Conservation (phyloP, 2,888 invertebrate species). For the Papilio protenor region DNA sequence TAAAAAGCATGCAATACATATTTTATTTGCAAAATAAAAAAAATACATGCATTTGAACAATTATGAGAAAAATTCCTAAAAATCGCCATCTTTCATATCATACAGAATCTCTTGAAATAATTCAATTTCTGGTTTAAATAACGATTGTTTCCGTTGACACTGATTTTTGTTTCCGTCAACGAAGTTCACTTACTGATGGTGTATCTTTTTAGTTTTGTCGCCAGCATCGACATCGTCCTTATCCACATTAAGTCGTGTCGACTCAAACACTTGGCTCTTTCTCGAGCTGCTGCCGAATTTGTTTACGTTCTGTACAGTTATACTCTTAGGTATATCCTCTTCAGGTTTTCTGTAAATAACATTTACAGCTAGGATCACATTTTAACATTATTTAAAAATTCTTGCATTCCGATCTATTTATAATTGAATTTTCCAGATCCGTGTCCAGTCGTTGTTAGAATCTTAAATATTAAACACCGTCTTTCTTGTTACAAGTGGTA, state of each 20-base stretch:
- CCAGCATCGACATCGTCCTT: slow-evolving; percentile 90
- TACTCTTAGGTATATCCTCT: slow-evolving; percentile 80
- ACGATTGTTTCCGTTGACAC: slow-evolving; percentile 50
- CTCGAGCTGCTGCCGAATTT: slow-evolving; percentile 78
- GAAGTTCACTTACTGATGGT: slow-evolving; percentile 73
- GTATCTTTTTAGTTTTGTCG: slow-evolving; percentile 85
- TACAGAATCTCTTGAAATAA: not conserved
- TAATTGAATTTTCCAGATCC: too few relatives aligned
- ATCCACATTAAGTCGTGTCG: slow-evolving; percentile 88
- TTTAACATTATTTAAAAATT: not conserved
- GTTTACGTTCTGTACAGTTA: slow-evolving; percentile 76
- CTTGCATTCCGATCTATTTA: too few relatives aligned
- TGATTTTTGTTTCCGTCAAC: slow-evolving; percentile 48
- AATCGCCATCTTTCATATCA: not conserved
- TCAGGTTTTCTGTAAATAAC: slow-evolving; percentile 80
- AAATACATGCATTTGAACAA: slow-evolving; percentile 47
- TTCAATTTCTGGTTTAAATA: not conserved
- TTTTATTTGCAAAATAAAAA: slow-evolving; percentile 13
- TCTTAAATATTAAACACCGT: too few relatives aligned
- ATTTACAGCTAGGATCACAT: slow-evolving; percentile 46
- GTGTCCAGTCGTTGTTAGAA: too few relatives aligned
- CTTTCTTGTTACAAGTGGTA: too few relatives aligned
- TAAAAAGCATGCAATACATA: slow-evolving; percentile 39
- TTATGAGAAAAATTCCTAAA: not conserved
- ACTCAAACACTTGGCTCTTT: slow-evolving; percentile 89